phyloP scores from a whole-genome alignment of 2,113 vertebrate genomes.

The Seriola dumerili region DNA sequence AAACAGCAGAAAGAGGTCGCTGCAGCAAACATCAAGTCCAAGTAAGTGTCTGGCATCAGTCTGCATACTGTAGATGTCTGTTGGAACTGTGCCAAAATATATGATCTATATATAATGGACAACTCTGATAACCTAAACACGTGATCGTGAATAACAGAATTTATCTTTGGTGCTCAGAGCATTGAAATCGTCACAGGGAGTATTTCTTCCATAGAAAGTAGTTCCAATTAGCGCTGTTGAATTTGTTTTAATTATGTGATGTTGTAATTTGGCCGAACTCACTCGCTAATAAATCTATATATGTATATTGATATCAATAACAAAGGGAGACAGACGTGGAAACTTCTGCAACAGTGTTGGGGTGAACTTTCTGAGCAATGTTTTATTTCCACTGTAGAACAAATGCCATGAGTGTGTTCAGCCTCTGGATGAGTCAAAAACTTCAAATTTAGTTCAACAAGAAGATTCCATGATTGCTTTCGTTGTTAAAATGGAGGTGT shows the following conservation, averaged over 20 bases:
- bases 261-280: conserved; percentile 2
- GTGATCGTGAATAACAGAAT: background rate
- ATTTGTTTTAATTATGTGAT: background rate
- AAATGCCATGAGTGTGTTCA: no score
- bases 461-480: no score
- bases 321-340: no score
- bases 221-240: background rate
- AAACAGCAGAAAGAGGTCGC: conserved; percentile 83
- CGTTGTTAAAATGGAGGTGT: no score
- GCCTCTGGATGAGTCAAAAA: no score
- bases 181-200: background rate
- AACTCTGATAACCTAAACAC: background rate
- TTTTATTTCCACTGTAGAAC: no score
- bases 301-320: background rate
- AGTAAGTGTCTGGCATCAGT: conserved; percentile 74
- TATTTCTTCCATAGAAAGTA: background rate
- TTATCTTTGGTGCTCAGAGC: background rate
- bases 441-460: no score
- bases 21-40: conserved; percentile 80
- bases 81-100: background rate
- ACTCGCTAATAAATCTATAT: background rate
- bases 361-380: no score
- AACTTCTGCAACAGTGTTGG: no score
- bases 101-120: background rate
- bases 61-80: background rate